phyloP scores from a whole-genome alignment of 2,797 vertebrate species.

The Tokudaia tokunoshimensis region DNA sequence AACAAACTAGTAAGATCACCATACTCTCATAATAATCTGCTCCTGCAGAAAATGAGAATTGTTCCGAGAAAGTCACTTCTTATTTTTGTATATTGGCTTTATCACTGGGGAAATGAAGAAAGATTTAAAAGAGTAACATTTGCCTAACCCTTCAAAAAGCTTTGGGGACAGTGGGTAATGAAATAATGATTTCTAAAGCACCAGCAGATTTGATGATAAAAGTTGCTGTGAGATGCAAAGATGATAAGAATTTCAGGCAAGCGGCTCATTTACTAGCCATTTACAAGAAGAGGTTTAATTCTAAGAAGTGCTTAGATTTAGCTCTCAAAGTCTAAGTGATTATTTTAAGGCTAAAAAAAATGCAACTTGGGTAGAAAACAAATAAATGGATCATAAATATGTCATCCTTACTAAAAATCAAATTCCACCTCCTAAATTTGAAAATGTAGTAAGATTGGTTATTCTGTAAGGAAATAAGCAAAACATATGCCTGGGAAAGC shows the following conservation, averaged over 20 bases:
- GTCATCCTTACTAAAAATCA: constrained; percentile 71
- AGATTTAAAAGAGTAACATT: constrained; percentile 64
- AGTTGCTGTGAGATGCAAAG: constrained; percentile 66
- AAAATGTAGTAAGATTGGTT: constrained; percentile 43
- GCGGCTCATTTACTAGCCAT: constrained; percentile 54
- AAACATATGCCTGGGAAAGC: constrained; percentile 54
- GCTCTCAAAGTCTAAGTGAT: constrained; percentile 66
- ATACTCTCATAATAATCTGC: not conserved
- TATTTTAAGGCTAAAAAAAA: constrained; percentile 72
- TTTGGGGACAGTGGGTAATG: constrained; percentile 63
- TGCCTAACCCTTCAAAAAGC: constrained; percentile 48
- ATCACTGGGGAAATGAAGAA: constrained; percentile 66
- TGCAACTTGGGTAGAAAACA: constrained; percentile 57
- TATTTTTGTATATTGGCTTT: constrained; percentile 56
- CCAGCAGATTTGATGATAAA: constrained; percentile 63
- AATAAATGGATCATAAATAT: constrained; percentile 77
- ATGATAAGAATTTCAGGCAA: constrained; percentile 67
- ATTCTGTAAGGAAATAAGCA: constrained; percentile 54
- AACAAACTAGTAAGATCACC: not conserved
- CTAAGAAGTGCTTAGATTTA: constrained; percentile 56
- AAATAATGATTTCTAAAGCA: constrained; percentile 77
- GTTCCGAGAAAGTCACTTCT: constrained; percentile 53
- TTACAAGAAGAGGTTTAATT: constrained; percentile 68
- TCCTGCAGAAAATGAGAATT: constrained; percentile 29
- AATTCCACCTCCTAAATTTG: constrained; percentile 46